phyloP scores from a whole-genome alignment of 2,797 vertebrate species.

The Eurystomus glaucurus region DNA sequence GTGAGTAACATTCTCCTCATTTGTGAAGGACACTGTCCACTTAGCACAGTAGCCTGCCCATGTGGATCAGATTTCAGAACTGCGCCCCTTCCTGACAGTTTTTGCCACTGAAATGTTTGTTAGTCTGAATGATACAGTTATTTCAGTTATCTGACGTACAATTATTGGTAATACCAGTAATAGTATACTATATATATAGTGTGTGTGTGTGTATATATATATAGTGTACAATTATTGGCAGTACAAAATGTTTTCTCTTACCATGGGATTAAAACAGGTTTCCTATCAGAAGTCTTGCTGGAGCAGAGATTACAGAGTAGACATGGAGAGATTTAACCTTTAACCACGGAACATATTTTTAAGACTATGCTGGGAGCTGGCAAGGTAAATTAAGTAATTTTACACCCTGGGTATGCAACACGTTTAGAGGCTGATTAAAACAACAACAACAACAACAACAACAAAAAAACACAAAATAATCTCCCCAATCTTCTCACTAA shows the following conservation, averaged over 20 bases:
- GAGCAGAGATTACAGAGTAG: background rate
- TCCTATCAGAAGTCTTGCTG: background rate
- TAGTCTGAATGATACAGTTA: fast-evolving
- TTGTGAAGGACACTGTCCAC: background rate
- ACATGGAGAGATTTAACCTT: background rate
- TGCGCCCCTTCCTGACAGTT: background rate
- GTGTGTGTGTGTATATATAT: background rate
- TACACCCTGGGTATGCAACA: background rate
- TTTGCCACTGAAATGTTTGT: background rate
- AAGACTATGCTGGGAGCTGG: background rate
- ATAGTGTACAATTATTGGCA: background rate
- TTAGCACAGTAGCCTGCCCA: background rate
- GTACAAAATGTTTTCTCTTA: background rate
- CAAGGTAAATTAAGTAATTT: background rate
- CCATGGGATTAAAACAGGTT: background rate
- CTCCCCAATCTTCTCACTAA: background rate
- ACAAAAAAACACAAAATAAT: background rate
- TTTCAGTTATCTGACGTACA: background rate
- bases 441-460: too few species aligned
- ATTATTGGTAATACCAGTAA: background rate
- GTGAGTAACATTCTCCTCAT: background rate
- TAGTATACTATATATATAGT: background rate
- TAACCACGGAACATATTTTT: background rate
- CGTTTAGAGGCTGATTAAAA: background rate
- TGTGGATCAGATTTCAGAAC: background rate